These are phyloP conservation scores for Heliconius erato DNA, from an alignment of 2,888 invertebrate species.

Conservation along the genomic window DNA sequence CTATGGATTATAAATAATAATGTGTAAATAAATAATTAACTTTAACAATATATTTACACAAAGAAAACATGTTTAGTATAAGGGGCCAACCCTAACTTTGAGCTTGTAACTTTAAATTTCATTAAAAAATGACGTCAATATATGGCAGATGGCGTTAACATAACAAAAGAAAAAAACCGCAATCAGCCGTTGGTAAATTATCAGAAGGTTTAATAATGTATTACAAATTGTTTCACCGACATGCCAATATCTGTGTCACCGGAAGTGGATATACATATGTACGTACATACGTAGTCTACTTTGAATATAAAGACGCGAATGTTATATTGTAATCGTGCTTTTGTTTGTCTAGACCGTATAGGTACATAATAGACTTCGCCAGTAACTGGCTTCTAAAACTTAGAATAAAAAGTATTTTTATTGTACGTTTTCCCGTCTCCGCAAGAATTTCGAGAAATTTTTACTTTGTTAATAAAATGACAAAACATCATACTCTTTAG, in stretches of 20 bases:
- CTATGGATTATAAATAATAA: too few relatives aligned
- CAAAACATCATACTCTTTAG: too few relatives aligned
- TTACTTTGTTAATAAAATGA: too few relatives aligned
- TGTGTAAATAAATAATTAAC: neutral
- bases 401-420: neutral
- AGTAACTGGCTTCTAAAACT: neutral
- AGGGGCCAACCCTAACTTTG: neutral
- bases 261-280: neutral
- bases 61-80: neutral
- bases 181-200: neutral
- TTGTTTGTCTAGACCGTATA: neutral
- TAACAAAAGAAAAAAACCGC: neutral
- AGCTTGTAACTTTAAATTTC: neutral
- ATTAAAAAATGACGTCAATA: neutral
- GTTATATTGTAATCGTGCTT: neutral
- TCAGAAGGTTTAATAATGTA: neutral
- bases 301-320: neutral
- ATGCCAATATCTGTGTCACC: conserved; percentile 1
- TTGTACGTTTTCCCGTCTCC: too few relatives aligned
- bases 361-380: neutral
- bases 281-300: neutral
- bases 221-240: neutral
- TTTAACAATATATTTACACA: neutral
- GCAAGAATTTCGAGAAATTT: too few relatives aligned
- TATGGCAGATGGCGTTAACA: neutral